Evolutionary conservation across 2,888 invertebrate species (phyloP).

Genomic region (Mythimna lalbum): DNA sequence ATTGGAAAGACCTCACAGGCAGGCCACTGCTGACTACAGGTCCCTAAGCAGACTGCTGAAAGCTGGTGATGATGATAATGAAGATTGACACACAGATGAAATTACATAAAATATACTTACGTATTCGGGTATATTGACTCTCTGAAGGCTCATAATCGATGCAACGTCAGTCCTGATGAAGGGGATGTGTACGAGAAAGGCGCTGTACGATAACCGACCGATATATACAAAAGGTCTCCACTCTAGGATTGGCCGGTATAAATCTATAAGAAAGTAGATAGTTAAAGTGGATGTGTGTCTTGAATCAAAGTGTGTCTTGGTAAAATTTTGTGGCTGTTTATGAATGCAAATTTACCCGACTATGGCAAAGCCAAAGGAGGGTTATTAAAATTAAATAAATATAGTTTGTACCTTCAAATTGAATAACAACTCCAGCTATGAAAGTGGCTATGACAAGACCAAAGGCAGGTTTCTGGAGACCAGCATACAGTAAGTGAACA

Average conservation of each 20-base stretch:
- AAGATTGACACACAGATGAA: not conserved
- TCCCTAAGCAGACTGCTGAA: too few relatives aligned
- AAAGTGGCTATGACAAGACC: slow-evolving; percentile 49
- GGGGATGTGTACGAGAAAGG: slow-evolving; percentile 63
- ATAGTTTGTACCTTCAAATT: slow-evolving; percentile 69
- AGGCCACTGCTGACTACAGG: too few relatives aligned
- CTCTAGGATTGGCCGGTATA: slow-evolving; percentile 68
- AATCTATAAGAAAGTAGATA: slow-evolving; percentile 44
- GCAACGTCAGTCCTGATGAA: slow-evolving; percentile 33
- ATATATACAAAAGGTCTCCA: slow-evolving; percentile 67
- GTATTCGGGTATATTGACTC: not conserved
- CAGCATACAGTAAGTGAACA: slow-evolving; percentile 62
- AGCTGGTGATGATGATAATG: too few relatives aligned
- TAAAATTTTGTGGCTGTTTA: not conserved
- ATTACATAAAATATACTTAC: slow-evolving; percentile 42
- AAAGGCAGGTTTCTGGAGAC: slow-evolving; percentile 54
- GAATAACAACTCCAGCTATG: slow-evolving; percentile 65
- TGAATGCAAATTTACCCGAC: not conserved
- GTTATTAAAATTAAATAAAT: not conserved
- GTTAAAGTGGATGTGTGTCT: not conserved
- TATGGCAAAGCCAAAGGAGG: too few relatives aligned
- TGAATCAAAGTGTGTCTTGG: not conserved
- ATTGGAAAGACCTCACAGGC: too few relatives aligned
- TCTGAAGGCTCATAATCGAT: slow-evolving; percentile 24
- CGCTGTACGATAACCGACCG: slow-evolving; percentile 62